Evolutionary conservation across 2,797 vertebrate species (phyloP).

Genomic region (Sparidentex hasta): DNA sequence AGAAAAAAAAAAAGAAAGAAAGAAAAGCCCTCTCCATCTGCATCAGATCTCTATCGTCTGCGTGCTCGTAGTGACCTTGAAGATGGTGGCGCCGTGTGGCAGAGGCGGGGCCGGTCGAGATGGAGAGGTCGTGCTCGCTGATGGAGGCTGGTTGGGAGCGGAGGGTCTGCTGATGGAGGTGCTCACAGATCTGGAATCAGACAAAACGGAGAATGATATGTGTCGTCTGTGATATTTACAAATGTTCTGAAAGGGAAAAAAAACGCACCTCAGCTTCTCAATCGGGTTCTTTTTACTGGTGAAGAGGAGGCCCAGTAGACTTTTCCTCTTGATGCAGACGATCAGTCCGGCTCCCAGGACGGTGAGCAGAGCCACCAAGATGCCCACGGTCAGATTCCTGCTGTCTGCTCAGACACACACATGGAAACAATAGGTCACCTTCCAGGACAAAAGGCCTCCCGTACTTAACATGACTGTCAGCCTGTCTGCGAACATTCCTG

Average conservation of each 20-base stretch:
- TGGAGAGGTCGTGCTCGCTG: conserved; percentile 68
- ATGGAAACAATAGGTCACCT: background rate
- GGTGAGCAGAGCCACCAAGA: conserved; percentile 88
- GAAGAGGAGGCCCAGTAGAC: conserved; percentile 87
- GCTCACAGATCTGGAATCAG: conserved; percentile 87
- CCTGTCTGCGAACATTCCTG: conserved; percentile 2
- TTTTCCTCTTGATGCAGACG: conserved; percentile 92
- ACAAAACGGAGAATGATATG: conserved; percentile 5
- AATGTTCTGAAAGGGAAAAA: background rate
- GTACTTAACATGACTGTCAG: background rate
- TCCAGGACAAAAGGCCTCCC: background rate
- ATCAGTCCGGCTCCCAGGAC: conserved; percentile 86
- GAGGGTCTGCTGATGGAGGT: conserved; percentile 80
- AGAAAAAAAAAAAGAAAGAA: no score
- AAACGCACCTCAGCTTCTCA: conserved; percentile 92
- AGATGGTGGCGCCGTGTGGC: conserved; percentile 73
- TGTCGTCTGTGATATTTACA: background rate
- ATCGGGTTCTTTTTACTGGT: conserved; percentile 91
- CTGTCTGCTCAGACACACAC: conserved; percentile 83
- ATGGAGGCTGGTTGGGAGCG: conserved; percentile 69
- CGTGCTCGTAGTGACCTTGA: conserved; percentile 71
- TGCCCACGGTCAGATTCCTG: conserved; percentile 85
- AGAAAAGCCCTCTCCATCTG: background rate
- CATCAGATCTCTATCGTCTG: background rate
- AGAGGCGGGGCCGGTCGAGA: conserved; percentile 79